Percentiles rank a stretch among this genome's conserved stretches.
These are phyloP conservation scores for Acipenser ruthenus DNA, from an alignment of 2,797 vertebrate genomes.

Conservation along the genomic window DNA sequence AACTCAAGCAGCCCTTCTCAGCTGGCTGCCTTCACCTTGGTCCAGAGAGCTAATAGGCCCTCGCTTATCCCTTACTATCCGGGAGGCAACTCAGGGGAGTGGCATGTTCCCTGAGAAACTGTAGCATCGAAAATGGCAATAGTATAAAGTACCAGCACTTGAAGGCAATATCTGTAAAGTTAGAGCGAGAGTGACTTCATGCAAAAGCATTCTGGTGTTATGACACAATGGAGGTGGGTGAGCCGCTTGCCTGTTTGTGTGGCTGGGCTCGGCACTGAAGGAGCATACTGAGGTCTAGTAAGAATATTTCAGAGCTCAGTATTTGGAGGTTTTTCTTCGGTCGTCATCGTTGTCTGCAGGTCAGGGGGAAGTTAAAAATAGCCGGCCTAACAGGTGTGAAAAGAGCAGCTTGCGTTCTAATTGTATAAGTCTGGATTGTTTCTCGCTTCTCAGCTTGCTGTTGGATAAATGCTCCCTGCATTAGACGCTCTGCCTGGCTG, in stretches of 20 bases:
- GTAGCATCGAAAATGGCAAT: too few species aligned
- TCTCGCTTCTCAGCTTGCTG: neutral
- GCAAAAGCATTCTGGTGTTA: too few species aligned
- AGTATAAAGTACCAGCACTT: too few species aligned
- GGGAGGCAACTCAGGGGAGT: too few species aligned
- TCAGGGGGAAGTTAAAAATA: neutral
- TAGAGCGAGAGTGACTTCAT: too few species aligned
- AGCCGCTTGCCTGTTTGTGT: too few species aligned
- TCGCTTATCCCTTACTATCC: too few species aligned
- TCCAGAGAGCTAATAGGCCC: slow-evolving; percentile 16
- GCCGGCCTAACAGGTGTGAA: slow-evolving; percentile 5
- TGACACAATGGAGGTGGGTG: too few species aligned
- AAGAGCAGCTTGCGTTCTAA: slow-evolving; percentile 10
- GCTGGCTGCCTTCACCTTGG: slow-evolving; percentile 34
- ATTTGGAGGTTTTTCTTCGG: neutral
- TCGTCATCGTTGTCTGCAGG: neutral
- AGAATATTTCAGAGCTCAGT: neutral
- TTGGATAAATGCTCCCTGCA: too few species aligned
- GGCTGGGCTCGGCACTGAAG: too few species aligned
- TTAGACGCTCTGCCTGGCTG: neutral
- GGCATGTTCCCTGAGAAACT: too few species aligned
- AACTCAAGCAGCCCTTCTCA: slow-evolving; percentile 40
- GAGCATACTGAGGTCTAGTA: neutral
- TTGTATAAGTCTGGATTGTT: slow-evolving; percentile 13
- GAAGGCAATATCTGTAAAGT: too few species aligned